Percentiles rank a stretch among this genome's conserved stretches.
phyloP scores from a whole-genome alignment of 2,797 vertebrate genomes.

The Enteromius paludinosus region DNA sequence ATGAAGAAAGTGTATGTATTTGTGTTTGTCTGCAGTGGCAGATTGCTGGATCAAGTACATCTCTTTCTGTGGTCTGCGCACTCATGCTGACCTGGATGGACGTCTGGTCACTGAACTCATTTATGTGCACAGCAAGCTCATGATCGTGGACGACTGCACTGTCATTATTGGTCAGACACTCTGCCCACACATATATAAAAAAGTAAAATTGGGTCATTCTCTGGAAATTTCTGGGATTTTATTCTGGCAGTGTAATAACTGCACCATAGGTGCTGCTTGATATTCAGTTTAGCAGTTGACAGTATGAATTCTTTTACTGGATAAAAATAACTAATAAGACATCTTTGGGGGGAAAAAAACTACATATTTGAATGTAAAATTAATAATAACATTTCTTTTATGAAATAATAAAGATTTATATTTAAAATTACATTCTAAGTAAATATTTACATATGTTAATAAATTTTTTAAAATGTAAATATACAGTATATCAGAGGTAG shows the following conservation, averaged over 20 bases:
- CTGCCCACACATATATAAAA: background rate
- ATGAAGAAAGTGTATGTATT: background rate
- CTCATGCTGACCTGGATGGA: slow-evolving; percentile 65
- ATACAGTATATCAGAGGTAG: background rate
- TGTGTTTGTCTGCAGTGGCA: slow-evolving; percentile 56
- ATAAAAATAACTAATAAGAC: background rate
- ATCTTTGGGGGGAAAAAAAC: background rate
- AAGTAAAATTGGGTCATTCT: background rate
- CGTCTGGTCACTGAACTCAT: slow-evolving; percentile 66
- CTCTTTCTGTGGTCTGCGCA: slow-evolving; percentile 61
- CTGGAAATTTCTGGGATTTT: background rate
- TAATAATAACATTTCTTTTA: background rate
- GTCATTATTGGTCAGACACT: slow-evolving; percentile 62
- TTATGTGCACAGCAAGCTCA: slow-evolving; percentile 69
- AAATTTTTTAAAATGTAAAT: background rate
- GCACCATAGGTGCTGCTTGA: background rate
- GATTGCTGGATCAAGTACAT: slow-evolving; percentile 64
- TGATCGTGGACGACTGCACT: slow-evolving; percentile 64
- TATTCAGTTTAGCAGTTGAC: background rate
- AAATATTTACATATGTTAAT: background rate
- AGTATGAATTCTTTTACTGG: background rate
- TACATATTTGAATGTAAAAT: background rate
- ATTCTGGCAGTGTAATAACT: background rate
- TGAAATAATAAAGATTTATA: too few relatives aligned
- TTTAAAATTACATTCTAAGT: background rate